Conservation (phyloP, 92 coral and sea anemone species). For the Porites cylindrica region DNA sequence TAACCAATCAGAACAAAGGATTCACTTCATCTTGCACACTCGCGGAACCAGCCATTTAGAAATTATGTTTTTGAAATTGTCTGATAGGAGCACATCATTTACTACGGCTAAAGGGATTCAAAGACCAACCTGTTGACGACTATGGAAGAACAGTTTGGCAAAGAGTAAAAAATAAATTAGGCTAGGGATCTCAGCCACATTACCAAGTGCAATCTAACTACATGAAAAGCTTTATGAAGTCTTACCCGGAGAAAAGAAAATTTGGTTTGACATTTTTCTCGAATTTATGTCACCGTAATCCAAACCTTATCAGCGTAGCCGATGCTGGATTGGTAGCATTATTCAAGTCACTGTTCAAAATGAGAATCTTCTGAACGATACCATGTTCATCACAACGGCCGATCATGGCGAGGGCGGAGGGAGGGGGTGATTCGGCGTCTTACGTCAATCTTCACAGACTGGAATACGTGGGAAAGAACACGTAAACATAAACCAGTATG, state of each 20-base stretch:
- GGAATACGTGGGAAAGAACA: too few species aligned
- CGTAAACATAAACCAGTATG: too few species aligned
- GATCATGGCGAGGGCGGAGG: slow-evolving; percentile 60
- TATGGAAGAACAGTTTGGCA: slow-evolving; percentile 75
- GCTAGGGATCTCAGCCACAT: slow-evolving; percentile 69
- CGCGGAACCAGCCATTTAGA: too few species aligned
- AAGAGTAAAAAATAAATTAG: slow-evolving; percentile 18
- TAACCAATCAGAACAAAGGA: too few species aligned
- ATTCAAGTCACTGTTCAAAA: slow-evolving; percentile 51
- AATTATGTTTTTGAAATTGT: neutral
- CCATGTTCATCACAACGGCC: slow-evolving; percentile 77
- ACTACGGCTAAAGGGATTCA: slow-evolving; percentile 65
- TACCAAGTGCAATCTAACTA: slow-evolving; percentile 66
- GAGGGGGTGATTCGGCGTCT: slow-evolving; percentile 70
- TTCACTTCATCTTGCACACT: too few species aligned
- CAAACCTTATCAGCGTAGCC: slow-evolving; percentile 60
- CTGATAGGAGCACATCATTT: slow-evolving; percentile 64
- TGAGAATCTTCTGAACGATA: slow-evolving; percentile 72
- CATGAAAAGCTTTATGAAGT: slow-evolving; percentile 82
- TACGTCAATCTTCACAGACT: slow-evolving; percentile 70
- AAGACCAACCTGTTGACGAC: slow-evolving; percentile 76
- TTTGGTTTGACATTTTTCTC: slow-evolving; percentile 71
- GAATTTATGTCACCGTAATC: slow-evolving; percentile 69
- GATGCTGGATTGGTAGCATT: slow-evolving; percentile 60
- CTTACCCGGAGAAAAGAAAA: slow-evolving; percentile 76